Evolutionary conservation across 2,113 vertebrate species (phyloP), one percentile per base, ranked within the genome.

Genomic region (Pampusana beccarii): DNA sequence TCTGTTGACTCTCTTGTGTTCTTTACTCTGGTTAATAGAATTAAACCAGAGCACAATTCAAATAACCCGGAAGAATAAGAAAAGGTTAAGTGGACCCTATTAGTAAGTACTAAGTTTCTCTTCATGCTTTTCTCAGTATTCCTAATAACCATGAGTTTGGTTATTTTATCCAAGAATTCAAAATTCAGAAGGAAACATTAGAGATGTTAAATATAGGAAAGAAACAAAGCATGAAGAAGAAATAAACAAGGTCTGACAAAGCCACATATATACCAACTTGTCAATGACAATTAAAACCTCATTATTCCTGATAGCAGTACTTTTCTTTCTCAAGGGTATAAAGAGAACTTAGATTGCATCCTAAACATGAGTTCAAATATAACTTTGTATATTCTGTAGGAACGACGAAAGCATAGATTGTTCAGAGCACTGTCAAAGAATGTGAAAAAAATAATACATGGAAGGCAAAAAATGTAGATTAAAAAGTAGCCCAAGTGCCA

Each of bases 281-380:
- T 91, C 86, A 91, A 56, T 84, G 77, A 91, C 48, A 90, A 91
- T 88, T 93, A 93, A 86, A 88, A 86, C 33, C 51, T 78, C 84
- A 88, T 94, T 86, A 93, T 56, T 88, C 75, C 46, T 86, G 64
- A 93, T 66, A 83, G 64, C 44, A 66, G 36, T 77, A 86, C 46
- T 88, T 58, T 10, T 74, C 56, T 56, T 91, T 72, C 56, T 84
- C 69, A 83, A 96, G 91, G 86, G 56, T 91, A 91, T 48, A 54
- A 70, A 66, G 60, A 95, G 7, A 10, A 88, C 56, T n/a, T 64
- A 34, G 17, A 34, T 71, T 84, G 64, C 46, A 95, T 93, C 67
- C 61, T 80, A 91, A 95, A 60, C 46, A 48, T 23, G 50, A 80
- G 17, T 79, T 86, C 69, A 94, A 78, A 88, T 83, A 78, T 28